These are phyloP conservation scores for human (Homo sapiens) DNA, from an alignment of 2,113 vertebrate species.

Conservation along the genomic window DNA sequence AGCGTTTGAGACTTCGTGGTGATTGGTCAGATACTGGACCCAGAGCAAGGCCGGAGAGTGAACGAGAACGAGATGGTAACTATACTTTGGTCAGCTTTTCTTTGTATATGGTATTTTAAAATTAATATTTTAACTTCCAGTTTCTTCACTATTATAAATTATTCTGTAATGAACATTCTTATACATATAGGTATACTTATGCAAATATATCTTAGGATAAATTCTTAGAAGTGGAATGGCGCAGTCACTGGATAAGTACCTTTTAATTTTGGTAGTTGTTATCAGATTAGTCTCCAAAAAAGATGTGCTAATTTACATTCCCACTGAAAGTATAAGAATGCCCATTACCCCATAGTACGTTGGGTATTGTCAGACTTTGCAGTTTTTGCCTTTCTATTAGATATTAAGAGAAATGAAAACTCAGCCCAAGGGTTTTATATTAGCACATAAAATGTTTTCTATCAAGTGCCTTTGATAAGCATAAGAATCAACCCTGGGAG, in stretches of 20 bases:
- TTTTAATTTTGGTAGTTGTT: not conserved
- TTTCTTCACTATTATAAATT: not conserved
- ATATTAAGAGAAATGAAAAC: not conserved
- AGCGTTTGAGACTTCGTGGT: constrained; percentile 95
- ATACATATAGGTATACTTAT: not conserved
- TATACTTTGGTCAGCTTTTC: constrained; percentile 22
- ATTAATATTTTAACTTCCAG: not conserved
- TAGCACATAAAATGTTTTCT: not conserved
- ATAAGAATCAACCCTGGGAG: not conserved
- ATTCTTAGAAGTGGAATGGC: not conserved
- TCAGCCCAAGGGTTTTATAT: constrained; percentile 9
- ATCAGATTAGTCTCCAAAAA: not conserved
- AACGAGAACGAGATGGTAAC: constrained; percentile 97
- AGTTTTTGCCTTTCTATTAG: constrained; percentile 5
- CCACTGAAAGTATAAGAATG: not conserved
- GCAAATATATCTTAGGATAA: not conserved
- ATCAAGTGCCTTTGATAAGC: not conserved
- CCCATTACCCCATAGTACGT: not conserved
- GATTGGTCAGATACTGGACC: constrained; percentile 99
- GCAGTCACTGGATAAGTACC: not conserved
- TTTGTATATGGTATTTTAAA: not conserved
- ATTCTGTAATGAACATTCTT: not conserved
- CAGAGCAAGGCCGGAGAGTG: constrained; percentile 97
- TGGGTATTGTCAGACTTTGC: not conserved
- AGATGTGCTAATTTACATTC: not conserved